These are phyloP conservation scores for Vanessa cardui DNA, from an alignment of 2,888 invertebrate species.

Conservation along the genomic window DNA sequence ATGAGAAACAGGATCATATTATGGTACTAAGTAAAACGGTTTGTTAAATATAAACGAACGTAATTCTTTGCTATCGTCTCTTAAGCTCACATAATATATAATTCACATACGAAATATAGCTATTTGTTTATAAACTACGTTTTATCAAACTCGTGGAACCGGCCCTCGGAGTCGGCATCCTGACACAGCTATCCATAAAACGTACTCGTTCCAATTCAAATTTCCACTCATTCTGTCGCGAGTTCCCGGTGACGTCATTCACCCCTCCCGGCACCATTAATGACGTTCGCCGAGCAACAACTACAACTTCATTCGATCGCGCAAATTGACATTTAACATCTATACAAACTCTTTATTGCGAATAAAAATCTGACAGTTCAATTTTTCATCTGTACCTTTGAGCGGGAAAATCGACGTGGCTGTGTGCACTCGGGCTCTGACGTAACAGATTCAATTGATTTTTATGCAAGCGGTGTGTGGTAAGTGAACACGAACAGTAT, in stretches of 20 bases:
- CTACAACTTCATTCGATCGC: slow-evolving; percentile 36
- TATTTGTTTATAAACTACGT: not conserved
- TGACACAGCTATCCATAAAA: slow-evolving; percentile 42
- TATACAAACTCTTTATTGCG: slow-evolving; percentile 31
- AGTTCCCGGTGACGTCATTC: slow-evolving; percentile 44
- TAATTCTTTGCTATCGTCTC: too few relatives aligned
- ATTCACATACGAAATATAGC: too few relatives aligned
- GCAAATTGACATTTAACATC: slow-evolving; percentile 42
- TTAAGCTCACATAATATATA: too few relatives aligned
- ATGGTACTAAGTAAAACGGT: too few relatives aligned
- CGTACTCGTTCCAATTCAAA: slow-evolving; percentile 43
- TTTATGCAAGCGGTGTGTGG: slow-evolving; percentile 18
- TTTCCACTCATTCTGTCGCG: slow-evolving; percentile 31
- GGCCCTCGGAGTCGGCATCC: slow-evolving; percentile 34
- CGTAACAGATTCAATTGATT: slow-evolving; percentile 19
- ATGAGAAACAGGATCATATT: too few relatives aligned
- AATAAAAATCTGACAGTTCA: slow-evolving; percentile 21
- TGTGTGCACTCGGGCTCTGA: not conserved
- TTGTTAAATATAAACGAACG: too few relatives aligned
- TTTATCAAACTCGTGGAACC: slow-evolving; percentile 14
- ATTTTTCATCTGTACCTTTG: slow-evolving; percentile 16
- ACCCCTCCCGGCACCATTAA: slow-evolving; percentile 38
- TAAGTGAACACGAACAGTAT: slow-evolving; percentile 21
- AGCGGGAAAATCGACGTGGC: slow-evolving; percentile 2
- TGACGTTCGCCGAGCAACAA: slow-evolving; percentile 38